Evolutionary conservation across 1,140 invertebrate genomes (phyloP).

Genomic region (Panagrolaimus sp.): DNA sequence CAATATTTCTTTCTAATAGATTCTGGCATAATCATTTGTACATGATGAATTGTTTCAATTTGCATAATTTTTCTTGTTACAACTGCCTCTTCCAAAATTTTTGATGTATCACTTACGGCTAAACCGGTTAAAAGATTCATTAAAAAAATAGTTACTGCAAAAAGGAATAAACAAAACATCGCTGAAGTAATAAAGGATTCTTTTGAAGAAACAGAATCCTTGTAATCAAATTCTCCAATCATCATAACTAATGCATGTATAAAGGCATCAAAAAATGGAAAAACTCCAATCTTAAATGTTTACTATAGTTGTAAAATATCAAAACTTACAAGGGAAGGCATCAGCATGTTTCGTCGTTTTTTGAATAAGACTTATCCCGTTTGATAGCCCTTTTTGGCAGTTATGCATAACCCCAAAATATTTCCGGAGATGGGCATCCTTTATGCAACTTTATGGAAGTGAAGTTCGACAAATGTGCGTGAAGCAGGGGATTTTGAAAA

Average conservation of each 20-base stretch:
- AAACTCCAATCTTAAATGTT: not conserved
- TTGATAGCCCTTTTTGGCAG: too few species aligned
- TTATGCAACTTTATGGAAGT: too few species aligned
- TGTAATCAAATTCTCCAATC: slow-evolving; percentile 7
- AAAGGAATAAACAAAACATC: slow-evolving; percentile 5
- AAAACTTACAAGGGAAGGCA: too few species aligned
- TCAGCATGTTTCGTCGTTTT: too few species aligned
- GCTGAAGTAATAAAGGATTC: not conserved
- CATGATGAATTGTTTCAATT: not conserved
- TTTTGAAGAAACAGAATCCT: not conserved
- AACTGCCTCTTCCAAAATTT: not conserved
- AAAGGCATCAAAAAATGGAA: not conserved
- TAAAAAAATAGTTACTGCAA: not conserved
- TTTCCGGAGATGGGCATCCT: too few species aligned
- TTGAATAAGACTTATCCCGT: too few species aligned
- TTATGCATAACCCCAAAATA: too few species aligned
- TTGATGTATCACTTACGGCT: not conserved
- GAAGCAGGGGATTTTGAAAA: too few species aligned
- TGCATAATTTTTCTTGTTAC: not conserved
- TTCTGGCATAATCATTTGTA: not conserved
- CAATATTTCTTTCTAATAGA: not conserved
- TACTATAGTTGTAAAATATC: too few species aligned
- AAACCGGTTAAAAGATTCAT: not conserved
- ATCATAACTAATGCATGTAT: not conserved
- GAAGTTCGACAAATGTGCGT: too few species aligned